phyloP scores from a whole-genome alignment of 2,797 vertebrate species.

The Lutjanus argentimaculatus region DNA sequence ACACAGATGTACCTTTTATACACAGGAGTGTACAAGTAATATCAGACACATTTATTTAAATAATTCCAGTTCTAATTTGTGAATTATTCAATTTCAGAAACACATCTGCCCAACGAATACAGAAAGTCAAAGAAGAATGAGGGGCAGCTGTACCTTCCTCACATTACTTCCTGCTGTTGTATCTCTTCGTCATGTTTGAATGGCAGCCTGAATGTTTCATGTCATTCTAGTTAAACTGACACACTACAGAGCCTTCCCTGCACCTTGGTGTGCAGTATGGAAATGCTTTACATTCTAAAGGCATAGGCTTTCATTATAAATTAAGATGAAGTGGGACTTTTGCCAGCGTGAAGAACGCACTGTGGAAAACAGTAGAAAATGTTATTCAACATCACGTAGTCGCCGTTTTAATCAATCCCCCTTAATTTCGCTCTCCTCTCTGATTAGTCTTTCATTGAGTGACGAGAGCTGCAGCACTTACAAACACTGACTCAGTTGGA shows the following conservation, averaged over 20 bases:
- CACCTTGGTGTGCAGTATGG: not conserved
- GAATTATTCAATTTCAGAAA: not conserved
- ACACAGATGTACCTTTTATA: not conserved
- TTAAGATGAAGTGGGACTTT: slow-evolving; percentile 28
- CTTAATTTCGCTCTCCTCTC: slow-evolving; percentile 23
- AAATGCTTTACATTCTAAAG: slow-evolving; percentile 14
- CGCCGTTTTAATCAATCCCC: slow-evolving; percentile 20
- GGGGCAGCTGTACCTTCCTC: too few species aligned
- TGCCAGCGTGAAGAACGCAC: slow-evolving; percentile 1
- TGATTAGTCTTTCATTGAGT: slow-evolving; percentile 26
- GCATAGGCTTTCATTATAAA: slow-evolving; percentile 15
- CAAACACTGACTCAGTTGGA: slow-evolving; percentile 11
- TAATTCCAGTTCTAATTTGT: not conserved
- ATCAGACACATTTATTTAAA: not conserved
- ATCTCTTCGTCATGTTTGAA: not conserved
- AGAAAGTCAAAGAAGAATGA: not conserved
- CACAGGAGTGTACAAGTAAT: not conserved
- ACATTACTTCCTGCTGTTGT: not conserved
- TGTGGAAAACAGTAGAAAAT: not conserved
- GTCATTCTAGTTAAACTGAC: slow-evolving; percentile 7
- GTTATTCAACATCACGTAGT: slow-evolving; percentile 1
- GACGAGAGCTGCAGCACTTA: slow-evolving; percentile 8
- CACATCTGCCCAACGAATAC: not conserved
- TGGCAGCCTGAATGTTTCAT: not conserved
- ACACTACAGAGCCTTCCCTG: not conserved